phyloP scores from a whole-genome alignment of 37 sponge, comb jelly and placozoan species.

The Mnemiopsis leidyi region DNA sequence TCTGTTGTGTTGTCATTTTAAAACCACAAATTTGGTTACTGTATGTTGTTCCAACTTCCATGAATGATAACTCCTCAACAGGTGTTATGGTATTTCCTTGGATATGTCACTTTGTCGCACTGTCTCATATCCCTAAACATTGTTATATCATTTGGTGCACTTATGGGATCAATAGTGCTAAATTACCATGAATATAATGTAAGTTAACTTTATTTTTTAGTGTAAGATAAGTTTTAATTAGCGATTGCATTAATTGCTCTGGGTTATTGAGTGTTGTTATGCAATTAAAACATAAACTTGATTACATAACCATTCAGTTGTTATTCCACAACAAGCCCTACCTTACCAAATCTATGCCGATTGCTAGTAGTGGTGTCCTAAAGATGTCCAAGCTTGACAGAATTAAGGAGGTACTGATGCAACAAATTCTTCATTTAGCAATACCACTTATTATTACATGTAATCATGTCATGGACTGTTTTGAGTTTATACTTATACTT shows the following conservation, averaged over 20 bases:
- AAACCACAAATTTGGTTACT: background rate
- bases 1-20: background rate
- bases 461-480: too few species aligned
- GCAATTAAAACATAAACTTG: background rate
- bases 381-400: background rate
- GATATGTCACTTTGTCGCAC: background rate
- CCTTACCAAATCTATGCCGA: slow-evolving; percentile 33
- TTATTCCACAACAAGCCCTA: slow-evolving; percentile 51
- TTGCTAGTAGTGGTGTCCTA: slow-evolving; percentile 51
- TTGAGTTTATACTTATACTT: too few species aligned
- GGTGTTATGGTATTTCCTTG: slow-evolving; percentile 7
- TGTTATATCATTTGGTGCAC: background rate
- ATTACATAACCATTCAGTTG: background rate
- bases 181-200: slow-evolving; percentile 31
- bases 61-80: background rate
- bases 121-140: background rate
- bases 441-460: too few species aligned
- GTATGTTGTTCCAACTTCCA: background rate
- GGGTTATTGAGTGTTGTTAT: too few species aligned
- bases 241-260: background rate
- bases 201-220: background rate
- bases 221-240: background rate
- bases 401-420: background rate
- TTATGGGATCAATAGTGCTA: background rate
- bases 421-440: background rate